These are phyloP conservation scores for Apostichopus parvimensis DNA, from an alignment of 35 echinoderm and acorn worm genomes.

Conservation along the genomic window DNA sequence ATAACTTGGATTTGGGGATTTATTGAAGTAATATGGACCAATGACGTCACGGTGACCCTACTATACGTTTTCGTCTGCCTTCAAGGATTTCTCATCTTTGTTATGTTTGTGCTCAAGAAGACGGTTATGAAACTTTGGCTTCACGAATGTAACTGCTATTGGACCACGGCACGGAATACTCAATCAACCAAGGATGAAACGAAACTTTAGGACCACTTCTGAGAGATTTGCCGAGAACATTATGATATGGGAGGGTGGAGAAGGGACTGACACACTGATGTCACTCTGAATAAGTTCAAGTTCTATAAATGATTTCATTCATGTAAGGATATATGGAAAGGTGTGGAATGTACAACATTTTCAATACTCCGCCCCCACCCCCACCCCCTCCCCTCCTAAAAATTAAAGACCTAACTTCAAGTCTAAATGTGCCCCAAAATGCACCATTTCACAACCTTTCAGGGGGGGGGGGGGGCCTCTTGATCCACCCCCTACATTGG, in stretches of 20 bases:
- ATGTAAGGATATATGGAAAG: no score
- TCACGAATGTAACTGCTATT: background rate
- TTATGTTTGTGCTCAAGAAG: slow-evolving; percentile 29
- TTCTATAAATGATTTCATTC: no score
- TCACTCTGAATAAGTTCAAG: no score
- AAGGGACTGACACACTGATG: no score
- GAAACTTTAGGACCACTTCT: background rate
- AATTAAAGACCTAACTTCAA: no score
- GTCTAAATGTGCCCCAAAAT: no score
- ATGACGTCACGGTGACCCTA: background rate
- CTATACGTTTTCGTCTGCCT: background rate
- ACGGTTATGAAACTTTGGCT: slow-evolving; percentile 27
- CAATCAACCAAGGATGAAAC: slow-evolving; percentile 28
- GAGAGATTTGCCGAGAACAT: background rate
- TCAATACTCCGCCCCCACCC: no score
- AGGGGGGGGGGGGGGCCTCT: no score
- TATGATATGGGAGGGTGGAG: background rate
- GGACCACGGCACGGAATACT: background rate
- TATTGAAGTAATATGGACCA: background rate
- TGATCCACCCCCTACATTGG: no score
- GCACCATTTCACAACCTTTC: no score
- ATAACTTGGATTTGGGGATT: slow-evolving; percentile 5
- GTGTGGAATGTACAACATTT: no score
- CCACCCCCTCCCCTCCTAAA: no score
- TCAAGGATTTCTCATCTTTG: slow-evolving; percentile 8